Conservation (phyloP, 2,113 vertebrate genomes). For the Odontesthes bonariensis region DNA sequence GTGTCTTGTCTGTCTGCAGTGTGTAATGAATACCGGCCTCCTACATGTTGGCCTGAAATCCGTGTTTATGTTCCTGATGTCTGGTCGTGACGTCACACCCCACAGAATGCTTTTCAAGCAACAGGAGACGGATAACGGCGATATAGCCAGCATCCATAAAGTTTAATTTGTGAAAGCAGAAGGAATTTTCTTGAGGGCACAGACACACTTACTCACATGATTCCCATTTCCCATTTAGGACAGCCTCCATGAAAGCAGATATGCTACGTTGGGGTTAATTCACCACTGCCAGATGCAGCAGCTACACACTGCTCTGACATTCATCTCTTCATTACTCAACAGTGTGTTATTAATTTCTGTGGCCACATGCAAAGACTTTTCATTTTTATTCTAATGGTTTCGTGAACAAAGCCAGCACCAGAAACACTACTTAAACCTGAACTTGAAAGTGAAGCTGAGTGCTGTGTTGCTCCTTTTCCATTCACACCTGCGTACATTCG, state of each 20-base stretch:
- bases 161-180: constrained; percentile 57
- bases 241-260: constrained; percentile 40
- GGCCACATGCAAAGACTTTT: constrained; percentile 1
- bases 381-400: constrained; percentile 11
- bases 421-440: not conserved
- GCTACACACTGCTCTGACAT: not conserved
- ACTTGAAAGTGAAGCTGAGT: too few relatives aligned
- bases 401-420: not conserved
- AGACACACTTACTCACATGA: not conserved
- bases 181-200: constrained; percentile 29
- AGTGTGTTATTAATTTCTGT: not conserved
- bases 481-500: too few relatives aligned
- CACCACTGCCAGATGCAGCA: constrained; percentile 42
- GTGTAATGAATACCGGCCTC: constrained; percentile 59
- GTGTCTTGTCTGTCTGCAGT: constrained; percentile 51
- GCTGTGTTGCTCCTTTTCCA: not conserved
- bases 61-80: constrained; percentile 63
- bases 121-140: constrained; percentile 27
- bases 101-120: constrained; percentile 57
- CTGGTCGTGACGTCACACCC: constrained; percentile 60
- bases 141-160: constrained; percentile 60
- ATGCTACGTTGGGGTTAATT: constrained; percentile 27
- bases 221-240: not conserved
- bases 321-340: not conserved
- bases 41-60: constrained; percentile 41